phyloP scores from a whole-genome alignment of 1,140 invertebrate species.

The Cherax quadricarinatus region DNA sequence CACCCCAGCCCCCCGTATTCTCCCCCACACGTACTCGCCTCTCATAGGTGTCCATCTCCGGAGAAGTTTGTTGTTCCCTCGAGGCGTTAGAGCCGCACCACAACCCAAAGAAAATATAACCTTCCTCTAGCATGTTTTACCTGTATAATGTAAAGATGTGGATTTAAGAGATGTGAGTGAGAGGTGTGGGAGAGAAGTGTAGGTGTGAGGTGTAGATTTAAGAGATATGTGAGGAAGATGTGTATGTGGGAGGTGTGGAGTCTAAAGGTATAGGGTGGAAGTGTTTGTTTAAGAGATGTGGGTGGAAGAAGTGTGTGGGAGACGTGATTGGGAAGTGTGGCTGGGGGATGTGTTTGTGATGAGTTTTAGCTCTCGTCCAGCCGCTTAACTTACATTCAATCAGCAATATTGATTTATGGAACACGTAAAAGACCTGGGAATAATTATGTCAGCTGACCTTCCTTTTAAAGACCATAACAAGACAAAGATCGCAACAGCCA shows the following conservation, averaged over 20 bases:
- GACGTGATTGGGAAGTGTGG: neutral
- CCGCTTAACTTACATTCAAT: too few species aligned
- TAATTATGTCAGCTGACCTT: too few species aligned
- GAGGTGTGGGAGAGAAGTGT: neutral
- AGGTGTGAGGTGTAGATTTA: neutral
- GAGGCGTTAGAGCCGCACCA: neutral
- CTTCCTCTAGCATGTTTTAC: neutral
- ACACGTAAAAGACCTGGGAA: too few species aligned
- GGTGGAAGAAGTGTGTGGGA: neutral
- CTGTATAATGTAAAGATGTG: neutral
- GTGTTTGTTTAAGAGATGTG: too few species aligned
- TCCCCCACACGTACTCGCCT: neutral
- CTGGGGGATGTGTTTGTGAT: neutral
- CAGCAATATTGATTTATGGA: too few species aligned
- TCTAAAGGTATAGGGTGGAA: too few species aligned
- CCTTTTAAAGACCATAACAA: too few species aligned
- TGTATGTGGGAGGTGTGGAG: too few species aligned
- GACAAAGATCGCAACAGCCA: too few species aligned
- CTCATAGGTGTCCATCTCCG: neutral
- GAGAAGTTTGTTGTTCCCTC: neutral
- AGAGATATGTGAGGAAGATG: neutral
- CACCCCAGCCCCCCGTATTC: neutral
- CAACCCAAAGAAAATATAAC: neutral
- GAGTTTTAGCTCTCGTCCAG: too few species aligned
- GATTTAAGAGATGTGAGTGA: neutral